Base-by-base conservation (phyloP, 2,888 invertebrate species). In the Agriopis leucophaearia region DNA sequence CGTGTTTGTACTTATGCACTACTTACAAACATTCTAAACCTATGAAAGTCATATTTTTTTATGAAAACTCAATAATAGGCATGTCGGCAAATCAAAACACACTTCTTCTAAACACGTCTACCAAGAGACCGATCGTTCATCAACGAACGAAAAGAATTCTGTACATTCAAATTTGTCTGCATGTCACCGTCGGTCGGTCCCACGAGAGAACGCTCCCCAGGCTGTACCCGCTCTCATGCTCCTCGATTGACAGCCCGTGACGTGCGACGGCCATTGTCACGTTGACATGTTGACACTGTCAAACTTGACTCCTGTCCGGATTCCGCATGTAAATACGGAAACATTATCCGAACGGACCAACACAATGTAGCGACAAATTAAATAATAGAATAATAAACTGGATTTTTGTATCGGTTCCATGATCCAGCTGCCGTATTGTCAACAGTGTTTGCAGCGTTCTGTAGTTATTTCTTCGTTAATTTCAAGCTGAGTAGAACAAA, bases 221-320 rank as follows among this genome's bases (percentile, higher is more conserved):
- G 81, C 78, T 74, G 61, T 76, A 84, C 87, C 90, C 88, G 91
- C 90, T 92, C 92, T 89, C 92, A 91, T 90, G 85, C 84, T 83
- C 82, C 77, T 74, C 86, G 87, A 89, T 88, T 93, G 93, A 92
- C 92, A 91, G 90, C 84, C 71, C 81, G 73, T 88, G 93, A 92
- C 91, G 79, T 89, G 88, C 90, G 92, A 92, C 88, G 90, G 80
- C 89, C 82, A 92, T 94, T 94, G 94, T 94, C 87, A 87, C 69
- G 69, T 66, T 91, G 93, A 94, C 90, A 93, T 92, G 93, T 92
- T 93, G 93, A 93, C 94, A 91, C 81, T 90, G 91, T 87, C 91
- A 84, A 91, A 92, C 89, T 92, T 92, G 91, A 93, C 93, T 93
- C 88, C 92, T 92, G 93, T 90, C 88, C 87, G 88, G 88, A 88